Evolutionary conservation across 2,113 vertebrate species (phyloP).

Genomic region (Cryptotis parvus): DNA sequence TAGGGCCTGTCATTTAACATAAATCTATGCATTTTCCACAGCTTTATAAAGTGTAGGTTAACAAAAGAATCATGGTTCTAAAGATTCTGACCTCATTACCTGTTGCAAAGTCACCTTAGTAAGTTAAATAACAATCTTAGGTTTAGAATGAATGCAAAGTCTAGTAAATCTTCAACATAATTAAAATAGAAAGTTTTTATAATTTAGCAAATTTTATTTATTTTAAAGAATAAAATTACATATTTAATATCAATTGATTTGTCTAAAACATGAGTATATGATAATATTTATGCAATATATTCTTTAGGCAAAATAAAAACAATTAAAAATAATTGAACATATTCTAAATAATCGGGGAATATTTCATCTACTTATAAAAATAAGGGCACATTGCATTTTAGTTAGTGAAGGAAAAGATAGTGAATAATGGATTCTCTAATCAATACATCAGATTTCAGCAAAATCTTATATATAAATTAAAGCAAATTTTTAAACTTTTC

Average conservation of each 20-base stretch:
- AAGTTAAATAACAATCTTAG: neutral
- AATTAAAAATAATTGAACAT: neutral
- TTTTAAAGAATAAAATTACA: neutral
- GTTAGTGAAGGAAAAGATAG: neutral
- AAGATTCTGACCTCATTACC: neutral
- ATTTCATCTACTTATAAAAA: neutral
- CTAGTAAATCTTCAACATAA: neutral
- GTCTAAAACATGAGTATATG: neutral
- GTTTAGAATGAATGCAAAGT: neutral
- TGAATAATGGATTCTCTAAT: neutral
- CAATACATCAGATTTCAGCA: neutral
- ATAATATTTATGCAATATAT: neutral
- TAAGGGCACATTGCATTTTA: neutral
- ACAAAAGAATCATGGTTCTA: neutral
- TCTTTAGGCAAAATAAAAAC: neutral
- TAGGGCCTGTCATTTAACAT: no score
- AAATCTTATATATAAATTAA: constrained; percentile 21
- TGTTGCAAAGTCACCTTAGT: no score
- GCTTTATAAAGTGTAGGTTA: neutral
- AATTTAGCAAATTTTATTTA: neutral
- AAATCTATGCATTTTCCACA: neutral
- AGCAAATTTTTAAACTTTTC: neutral
- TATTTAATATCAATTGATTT: no score
- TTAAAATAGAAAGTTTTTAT: neutral
- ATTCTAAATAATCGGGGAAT: neutral